Evolutionary conservation across 2,113 vertebrate species (phyloP), one percentile per base, ranked within the genome.

Genomic region (Zapornia atra): DNA sequence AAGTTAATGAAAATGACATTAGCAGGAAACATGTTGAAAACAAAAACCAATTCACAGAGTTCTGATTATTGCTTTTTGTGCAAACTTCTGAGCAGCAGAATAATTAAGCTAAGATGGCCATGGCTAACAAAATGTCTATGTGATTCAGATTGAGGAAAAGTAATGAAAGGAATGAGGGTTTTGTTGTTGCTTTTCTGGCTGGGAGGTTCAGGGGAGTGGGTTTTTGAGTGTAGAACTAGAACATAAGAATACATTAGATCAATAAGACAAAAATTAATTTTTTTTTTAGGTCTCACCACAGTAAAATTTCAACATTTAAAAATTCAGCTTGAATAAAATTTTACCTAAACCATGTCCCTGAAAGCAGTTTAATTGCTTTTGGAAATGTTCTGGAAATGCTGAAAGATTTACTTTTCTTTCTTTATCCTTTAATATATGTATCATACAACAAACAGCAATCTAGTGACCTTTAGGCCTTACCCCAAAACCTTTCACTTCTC

Each of bases 1-100:
- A 93, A 33, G 70, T 50, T 90, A 90, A 71, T 71, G 40, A 93
- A 85, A n/a, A 44, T 34, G 57, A 50, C 29, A 61, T 70, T 66
- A 75, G 20, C 56, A 40, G 24, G 14, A 94, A 93, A 63, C 25
- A 68, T 36, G 14, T 14, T 72, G 68, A 80, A 86, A 88, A 88
- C 12, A 76, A 81, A 91, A 76, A 31, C 0, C 15, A 64, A 17
- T 60, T 76, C 59, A 59, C 28, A 19, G 53, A 42, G 15, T 72
- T 86, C 44, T 56, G 31, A 28, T 80, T 79, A 59, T 51, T 76
- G 21, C 8, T 72, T 80, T 83, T 91, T 68, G 34, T 60, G 44
- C 10, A 42, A 71, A 71, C 2, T 76, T 88, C 18, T 50, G 12
- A 86, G 25, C 26, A 86, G 25, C 26, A 79, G 34, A 82, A n/a